Percentiles rank a stretch among this genome's conserved stretches.
Conservation (phyloP, 1,140 invertebrate genomes). For the Tigriopus japonicus region DNA sequence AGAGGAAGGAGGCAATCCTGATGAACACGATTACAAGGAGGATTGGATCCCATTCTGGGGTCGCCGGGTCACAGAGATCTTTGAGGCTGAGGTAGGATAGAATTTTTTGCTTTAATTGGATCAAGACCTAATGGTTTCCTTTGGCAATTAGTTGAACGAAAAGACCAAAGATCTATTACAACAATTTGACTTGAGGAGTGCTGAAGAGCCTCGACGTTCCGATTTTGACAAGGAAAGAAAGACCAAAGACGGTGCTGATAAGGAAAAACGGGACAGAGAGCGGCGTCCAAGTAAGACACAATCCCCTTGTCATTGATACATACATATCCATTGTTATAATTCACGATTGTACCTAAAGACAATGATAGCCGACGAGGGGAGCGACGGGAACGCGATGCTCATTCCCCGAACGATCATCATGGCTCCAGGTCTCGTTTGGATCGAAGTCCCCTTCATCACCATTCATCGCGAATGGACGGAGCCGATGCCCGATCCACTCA, state of each 20-base stretch:
- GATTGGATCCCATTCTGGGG: constrained; percentile 71
- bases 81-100: constrained; percentile 37
- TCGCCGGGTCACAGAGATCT: constrained; percentile 50
- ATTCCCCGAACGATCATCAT: neutral
- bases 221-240: neutral
- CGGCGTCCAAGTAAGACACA: too few species aligned
- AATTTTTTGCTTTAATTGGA: too few species aligned
- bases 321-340: too few species aligned
- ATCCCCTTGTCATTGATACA: too few species aligned
- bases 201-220: neutral
- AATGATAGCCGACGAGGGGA: neutral
- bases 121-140: too few species aligned
- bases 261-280: neutral
- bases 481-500: neutral
- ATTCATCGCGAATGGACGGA: too few species aligned
- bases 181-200: neutral
- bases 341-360: too few species aligned
- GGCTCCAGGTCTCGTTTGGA: neutral
- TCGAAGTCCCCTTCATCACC: neutral
- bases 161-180: constrained; percentile 19
- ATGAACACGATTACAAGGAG: constrained; percentile 58
- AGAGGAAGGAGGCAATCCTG: constrained; percentile 47
- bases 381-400: neutral
- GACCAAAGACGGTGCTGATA: neutral
- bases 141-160: too few species aligned